Evolutionary conservation across 2,797 vertebrate genomes (phyloP).

Genomic region (Hirundo rustica): DNA sequence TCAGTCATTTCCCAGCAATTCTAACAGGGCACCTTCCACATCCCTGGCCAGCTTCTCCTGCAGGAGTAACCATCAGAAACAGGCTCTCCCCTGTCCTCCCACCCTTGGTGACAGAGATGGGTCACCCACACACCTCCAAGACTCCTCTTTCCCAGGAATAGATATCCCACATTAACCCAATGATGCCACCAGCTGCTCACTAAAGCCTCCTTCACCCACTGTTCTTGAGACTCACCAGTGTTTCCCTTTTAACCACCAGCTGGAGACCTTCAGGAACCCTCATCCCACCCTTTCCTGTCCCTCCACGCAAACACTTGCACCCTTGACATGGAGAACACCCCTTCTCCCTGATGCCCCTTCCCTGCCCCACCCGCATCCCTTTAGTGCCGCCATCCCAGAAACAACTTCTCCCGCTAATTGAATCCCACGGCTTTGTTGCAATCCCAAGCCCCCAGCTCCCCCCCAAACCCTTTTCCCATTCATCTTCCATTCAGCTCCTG

Average conservation of each 20-base stretch:
- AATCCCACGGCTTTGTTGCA: neutral
- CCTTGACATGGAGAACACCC: neutral
- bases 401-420: neutral
- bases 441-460: neutral
- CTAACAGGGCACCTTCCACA: neutral
- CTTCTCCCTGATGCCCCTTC: neutral
- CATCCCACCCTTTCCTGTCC: neutral
- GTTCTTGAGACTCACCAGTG: neutral
- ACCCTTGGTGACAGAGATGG: neutral
- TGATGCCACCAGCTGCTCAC: neutral
- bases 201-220: neutral
- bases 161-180: neutral
- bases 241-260: neutral
- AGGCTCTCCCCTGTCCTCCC: neutral
- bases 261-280: neutral
- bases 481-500: conserved; percentile 6
- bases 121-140: neutral
- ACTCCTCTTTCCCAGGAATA: neutral
- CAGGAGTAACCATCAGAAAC: neutral
- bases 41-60: neutral
- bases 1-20: neutral
- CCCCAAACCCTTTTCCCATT: neutral
- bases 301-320: neutral
- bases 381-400: accelerated
- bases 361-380: neutral